Conservation (phyloP, 2,113 vertebrate genomes). For the Coturnix japonica region DNA sequence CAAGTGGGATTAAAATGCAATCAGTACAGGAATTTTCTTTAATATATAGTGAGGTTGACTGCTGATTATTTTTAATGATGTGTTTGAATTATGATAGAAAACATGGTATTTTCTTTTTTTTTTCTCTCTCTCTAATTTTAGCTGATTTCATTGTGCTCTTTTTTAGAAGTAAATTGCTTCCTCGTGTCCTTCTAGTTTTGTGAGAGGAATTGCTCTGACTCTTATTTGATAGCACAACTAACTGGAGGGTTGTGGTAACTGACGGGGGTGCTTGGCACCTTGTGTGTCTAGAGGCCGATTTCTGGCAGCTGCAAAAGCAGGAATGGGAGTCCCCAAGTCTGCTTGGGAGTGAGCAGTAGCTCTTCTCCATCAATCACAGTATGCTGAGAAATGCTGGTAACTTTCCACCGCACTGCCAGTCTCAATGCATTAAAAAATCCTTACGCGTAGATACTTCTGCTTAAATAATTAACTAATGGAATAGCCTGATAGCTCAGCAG, state of each 20-base stretch:
- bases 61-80: slow-evolving; percentile 54
- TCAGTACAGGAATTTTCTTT: slow-evolving; percentile 55
- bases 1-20: slow-evolving; percentile 73
- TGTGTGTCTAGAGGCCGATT: background rate
- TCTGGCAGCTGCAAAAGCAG: slow-evolving; percentile 9
- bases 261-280: background rate
- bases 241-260: background rate
- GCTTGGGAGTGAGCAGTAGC: background rate
- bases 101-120: background rate
- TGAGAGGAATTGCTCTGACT: background rate
- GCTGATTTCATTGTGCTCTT: slow-evolving; percentile 10
- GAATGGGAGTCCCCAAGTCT: slow-evolving; percentile 37
- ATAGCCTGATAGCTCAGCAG: slow-evolving; percentile 68
- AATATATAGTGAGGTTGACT: slow-evolving; percentile 37
- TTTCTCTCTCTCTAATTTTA: background rate
- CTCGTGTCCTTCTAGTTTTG: slow-evolving; percentile 8
- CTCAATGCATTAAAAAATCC: slow-evolving; percentile 62
- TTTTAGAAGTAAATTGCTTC: slow-evolving; percentile 24
- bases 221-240: background rate
- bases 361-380: slow-evolving; percentile 41
- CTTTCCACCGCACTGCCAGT: slow-evolving; percentile 20
- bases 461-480: slow-evolving; percentile 75
- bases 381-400: slow-evolving; percentile 36
- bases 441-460: slow-evolving; percentile 38
- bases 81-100: slow-evolving; percentile 18